Evolutionary conservation across 2,113 vertebrate genomes (phyloP), one percentile per base, ranked within the genome.

Genomic region (Hypanus sabinus): DNA sequence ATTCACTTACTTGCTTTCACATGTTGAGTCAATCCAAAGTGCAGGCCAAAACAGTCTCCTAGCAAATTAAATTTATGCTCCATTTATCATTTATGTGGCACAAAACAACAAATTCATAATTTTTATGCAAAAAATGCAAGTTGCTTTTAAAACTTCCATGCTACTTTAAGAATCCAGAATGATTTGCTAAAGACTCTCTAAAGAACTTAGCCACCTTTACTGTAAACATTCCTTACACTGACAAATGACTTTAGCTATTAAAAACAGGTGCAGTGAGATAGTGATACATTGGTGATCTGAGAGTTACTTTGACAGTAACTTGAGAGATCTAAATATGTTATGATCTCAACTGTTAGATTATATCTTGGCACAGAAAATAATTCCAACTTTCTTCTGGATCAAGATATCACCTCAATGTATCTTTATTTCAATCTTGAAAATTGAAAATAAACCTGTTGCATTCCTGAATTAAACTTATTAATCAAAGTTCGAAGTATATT

Each of bases 31-130:
- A 94, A 96, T 94, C 57, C 94, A 70, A 95, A 94, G 38, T 94
- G 94, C 94, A 95, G 94, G 85, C 94, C 62, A 55, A 94, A 96
- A 95, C 95, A 96, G 95, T 95, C 11, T 94, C 94, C 87, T 94
- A 22, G 14, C 60, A 90, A 33, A 5, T n/a, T 65, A 88, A 65
- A 6, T 5, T 33, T 27, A 65, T 62, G 30, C 10, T 90, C n/a
- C 60, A 90, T n/a, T 65, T n/a, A 88, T 88, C 62, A 90, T 33
- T 20, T 14, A 16, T 33, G 3, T 6, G 62, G 5, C 60, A 90
- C 5, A 60, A 30, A 60, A 65, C 46, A 90, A 14, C 27, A 0
- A 87, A 12, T 57, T 90, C n/a, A 16, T 62, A 5, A 33, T 18
- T 20, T 20, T 16, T 16, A 5, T 65, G 27, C 60, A 33, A 62